Evolutionary conservation across 2,797 vertebrate species (phyloP), one percentile per base, ranked within the genome.

Genomic region (Austrolebias charrua): DNA sequence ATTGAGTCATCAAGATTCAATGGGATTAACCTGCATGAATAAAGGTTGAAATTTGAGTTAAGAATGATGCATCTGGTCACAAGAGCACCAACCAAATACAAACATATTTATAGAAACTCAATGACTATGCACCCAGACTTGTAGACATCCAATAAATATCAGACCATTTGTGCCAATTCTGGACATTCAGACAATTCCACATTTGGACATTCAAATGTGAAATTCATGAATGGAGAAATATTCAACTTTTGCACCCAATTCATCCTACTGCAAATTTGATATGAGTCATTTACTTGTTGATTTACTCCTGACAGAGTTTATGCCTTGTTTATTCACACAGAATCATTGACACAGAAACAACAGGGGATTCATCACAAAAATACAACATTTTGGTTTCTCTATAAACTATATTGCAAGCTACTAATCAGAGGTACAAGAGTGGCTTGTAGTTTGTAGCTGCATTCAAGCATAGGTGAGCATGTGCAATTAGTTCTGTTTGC

Each of bases 241-340:
- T 87, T 78, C 80, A 60, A 65, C 56, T 71, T 72, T 66, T 14
- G 40, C 70, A 47, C 73, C 70, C 62, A 83, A 86, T 78, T 73
- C 83, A 76, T 85, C 90, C 85, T 83, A 86, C 71, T 87, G 80
- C 83, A 88, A 88, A 91, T 90, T 82, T 90, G 86, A 89, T 81
- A 38, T 10, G 81, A 78, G 78, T 83, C 72, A 82, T 86, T 89
- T 81, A 82, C 82, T 78, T 86, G 86, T 84, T 85, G 83, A 87
- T 85, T 85, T 84, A 83, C 85, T 73, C 77, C 76, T 73, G 76
- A 76, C 82, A 60, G 79, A 71, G 66, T 81, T 82, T 85, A 55
- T 40, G 48, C 71, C 61, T 81, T 82, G 82, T 80, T 86, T 75
- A 71, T 29, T 57, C 43, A 20, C 47, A 46, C 20, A 46, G 63